phyloP scores from a whole-genome alignment of 2,113 vertebrate species.

The Orientallactaga bullata region DNA sequence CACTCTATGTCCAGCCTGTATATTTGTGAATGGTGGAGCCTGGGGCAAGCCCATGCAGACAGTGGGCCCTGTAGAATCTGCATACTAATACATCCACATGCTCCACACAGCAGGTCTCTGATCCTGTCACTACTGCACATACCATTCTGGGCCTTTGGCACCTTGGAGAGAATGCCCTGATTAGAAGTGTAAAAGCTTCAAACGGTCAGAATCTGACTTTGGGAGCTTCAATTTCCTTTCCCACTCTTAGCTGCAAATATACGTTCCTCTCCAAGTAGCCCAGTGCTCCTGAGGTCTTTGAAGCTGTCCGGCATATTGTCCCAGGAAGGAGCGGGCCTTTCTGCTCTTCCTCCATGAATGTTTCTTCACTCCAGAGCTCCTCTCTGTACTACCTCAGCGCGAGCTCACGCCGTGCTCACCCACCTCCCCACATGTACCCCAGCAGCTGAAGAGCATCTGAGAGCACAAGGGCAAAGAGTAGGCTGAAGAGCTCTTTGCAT shows the following conservation, averaged over 20 bases:
- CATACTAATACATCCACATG: background rate
- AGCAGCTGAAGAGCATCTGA: too few relatives aligned
- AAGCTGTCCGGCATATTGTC: background rate
- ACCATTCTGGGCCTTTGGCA: background rate
- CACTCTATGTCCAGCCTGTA: rapidly evolving
- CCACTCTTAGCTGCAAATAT: background rate
- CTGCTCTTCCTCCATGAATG: background rate
- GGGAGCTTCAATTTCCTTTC: background rate
- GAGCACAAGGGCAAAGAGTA: background rate
- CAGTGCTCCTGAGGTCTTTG: rapidly evolving
- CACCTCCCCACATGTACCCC: rapidly evolving
- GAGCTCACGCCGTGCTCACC: background rate
- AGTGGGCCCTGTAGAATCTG: background rate
- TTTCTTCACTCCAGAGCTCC: background rate
- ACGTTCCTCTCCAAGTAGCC: background rate
- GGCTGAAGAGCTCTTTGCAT: background rate
- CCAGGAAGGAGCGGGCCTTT: background rate
- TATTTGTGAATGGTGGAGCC: background rate
- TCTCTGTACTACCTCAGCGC: background rate
- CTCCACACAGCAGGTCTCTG: background rate
- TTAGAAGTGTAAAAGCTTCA: constrained; percentile 20
- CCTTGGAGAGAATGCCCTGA: background rate
- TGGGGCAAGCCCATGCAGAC: background rate
- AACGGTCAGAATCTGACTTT: background rate
- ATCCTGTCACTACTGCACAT: background rate